These are phyloP conservation scores for Macrobrachium rosenbergii DNA, from an alignment of 1,140 invertebrate genomes.

Conservation along the genomic window DNA sequence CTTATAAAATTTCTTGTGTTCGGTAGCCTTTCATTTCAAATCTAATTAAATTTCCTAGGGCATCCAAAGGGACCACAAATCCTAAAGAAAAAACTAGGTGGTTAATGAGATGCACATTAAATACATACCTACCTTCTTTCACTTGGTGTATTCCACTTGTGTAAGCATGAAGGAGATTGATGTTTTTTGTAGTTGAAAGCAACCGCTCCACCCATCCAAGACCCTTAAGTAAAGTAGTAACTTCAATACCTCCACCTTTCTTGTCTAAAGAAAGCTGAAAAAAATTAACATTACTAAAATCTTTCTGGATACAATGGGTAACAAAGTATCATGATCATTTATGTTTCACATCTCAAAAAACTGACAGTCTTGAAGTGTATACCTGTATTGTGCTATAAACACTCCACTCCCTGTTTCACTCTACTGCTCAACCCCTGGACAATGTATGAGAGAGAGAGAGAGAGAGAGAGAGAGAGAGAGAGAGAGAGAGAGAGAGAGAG, in stretches of 20 bases:
- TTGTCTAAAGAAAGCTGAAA: neutral
- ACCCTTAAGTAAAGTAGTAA: conserved; percentile 7
- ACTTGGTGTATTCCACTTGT: conserved; percentile 38
- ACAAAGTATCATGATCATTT: too few species aligned
- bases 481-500: too few species aligned
- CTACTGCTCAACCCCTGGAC: too few species aligned
- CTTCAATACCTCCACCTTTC: conserved; percentile 23
- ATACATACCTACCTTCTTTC: conserved; percentile 40
- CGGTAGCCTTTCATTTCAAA: too few species aligned
- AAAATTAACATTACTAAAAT: neutral
- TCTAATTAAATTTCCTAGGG: neutral
- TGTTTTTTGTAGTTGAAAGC: conserved; percentile 36
- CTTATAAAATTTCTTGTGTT: too few species aligned
- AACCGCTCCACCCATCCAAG: conserved; percentile 50
- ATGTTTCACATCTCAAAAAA: too few species aligned
- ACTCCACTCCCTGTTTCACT: too few species aligned
- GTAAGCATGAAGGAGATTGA: conserved; percentile 41
- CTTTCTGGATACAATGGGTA: too few species aligned
- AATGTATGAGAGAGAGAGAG: too few species aligned
- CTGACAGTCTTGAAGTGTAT: too few species aligned
- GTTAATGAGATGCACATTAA: neutral
- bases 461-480: too few species aligned
- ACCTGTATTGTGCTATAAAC: too few species aligned
- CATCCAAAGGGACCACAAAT: neutral
- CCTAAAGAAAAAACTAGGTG: neutral